Percentiles rank a stretch among this genome's conserved stretches.
These are phyloP conservation scores for Epizoanthus scotinus DNA, from an alignment of 92 coral and sea anemone species.

Conservation along the genomic window DNA sequence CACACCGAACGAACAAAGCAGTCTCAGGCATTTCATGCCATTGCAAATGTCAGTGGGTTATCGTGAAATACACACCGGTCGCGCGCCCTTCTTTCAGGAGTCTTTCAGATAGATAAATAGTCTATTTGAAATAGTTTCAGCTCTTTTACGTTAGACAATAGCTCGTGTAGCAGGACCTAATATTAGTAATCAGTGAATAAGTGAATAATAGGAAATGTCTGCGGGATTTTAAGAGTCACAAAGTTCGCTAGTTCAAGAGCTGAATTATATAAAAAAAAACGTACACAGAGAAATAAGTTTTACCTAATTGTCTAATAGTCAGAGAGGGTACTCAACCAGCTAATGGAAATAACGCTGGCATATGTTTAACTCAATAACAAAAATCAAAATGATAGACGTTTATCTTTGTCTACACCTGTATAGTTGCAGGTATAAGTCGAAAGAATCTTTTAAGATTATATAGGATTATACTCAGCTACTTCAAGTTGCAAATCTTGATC, in stretches of 20 bases:
- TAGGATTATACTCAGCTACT: not conserved
- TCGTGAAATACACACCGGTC: not conserved
- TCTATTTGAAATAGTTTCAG: conserved; percentile 13
- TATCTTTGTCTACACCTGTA: not conserved
- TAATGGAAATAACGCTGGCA: no score
- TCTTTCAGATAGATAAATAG: not conserved
- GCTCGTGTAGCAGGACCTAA: conserved; percentile 3
- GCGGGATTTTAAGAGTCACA: conserved; percentile 11
- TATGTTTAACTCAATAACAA: not conserved
- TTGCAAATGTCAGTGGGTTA: not conserved
- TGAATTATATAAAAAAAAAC: not conserved
- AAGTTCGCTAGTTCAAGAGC: not conserved
- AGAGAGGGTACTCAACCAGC: no score
- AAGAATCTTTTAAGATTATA: not conserved
- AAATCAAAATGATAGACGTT: not conserved
- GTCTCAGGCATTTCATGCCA: no score
- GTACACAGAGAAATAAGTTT: no score
- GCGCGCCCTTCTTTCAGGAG: not conserved
- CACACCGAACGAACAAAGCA: no score
- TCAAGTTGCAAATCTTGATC: not conserved
- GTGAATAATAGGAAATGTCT: conserved; percentile 11
- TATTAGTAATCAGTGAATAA: not conserved
- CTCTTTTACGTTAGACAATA: not conserved
- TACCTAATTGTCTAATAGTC: no score
- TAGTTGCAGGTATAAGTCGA: not conserved